A percentile compares a stretch with the other conserved stretches of the same genome.
Conservation (phyloP, 2,113 vertebrate species). For the Odontophorus gujanensis region DNA sequence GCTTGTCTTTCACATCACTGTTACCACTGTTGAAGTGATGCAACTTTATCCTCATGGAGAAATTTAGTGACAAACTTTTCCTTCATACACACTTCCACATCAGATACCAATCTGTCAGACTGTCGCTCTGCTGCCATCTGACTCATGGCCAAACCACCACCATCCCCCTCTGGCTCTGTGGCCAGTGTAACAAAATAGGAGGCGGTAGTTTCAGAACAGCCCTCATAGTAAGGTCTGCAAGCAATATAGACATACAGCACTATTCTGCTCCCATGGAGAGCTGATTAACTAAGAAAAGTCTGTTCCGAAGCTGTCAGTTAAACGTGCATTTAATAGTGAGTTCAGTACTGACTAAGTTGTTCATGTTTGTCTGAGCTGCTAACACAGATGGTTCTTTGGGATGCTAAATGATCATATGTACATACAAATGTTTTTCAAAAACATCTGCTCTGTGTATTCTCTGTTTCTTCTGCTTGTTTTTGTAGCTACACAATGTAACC, state of each 20-base stretch:
- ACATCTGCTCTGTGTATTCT: not conserved
- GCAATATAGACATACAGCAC: not conserved
- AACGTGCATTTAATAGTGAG: not conserved
- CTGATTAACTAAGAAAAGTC: not conserved
- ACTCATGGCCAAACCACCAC: not conserved
- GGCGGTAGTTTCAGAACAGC: not conserved
- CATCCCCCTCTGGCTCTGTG: not conserved
- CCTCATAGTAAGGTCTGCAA: not conserved
- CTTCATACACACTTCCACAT: too few relatives aligned
- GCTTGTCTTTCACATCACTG: too few relatives aligned
- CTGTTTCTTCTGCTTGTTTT: not conserved
- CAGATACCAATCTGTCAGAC: too few relatives aligned
- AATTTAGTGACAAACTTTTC: too few relatives aligned
- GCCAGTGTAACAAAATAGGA: not conserved
- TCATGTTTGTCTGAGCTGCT: not conserved
- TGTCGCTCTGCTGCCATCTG: too few relatives aligned
- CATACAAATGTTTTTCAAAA: not conserved
- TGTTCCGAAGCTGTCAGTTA: not conserved
- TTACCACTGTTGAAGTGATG: too few relatives aligned
- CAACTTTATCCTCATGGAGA: too few relatives aligned
- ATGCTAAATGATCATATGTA: not conserved
- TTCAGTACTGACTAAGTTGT: not conserved
- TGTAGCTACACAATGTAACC: not conserved
- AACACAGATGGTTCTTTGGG: not conserved
- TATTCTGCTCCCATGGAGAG: not conserved